A percentile compares a stretch with the other conserved stretches of the same genome.
Evolutionary conservation across 2,113 vertebrate genomes (phyloP).

Genomic region (Alligator sinensis): DNA sequence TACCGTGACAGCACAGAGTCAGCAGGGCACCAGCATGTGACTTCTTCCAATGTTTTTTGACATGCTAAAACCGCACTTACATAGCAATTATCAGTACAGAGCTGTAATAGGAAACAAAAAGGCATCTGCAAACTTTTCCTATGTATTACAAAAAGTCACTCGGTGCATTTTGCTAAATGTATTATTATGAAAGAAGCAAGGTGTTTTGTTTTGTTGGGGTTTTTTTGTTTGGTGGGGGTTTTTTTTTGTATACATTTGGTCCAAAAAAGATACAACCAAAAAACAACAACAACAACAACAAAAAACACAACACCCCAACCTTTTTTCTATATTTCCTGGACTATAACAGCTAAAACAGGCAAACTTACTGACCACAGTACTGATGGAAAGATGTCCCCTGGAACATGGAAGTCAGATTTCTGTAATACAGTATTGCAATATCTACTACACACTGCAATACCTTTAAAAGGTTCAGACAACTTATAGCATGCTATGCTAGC

Average conservation of each 20-base stretch:
- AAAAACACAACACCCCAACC: too few species aligned
- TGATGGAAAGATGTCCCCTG: not conserved
- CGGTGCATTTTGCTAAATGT: not conserved
- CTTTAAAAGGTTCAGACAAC: not conserved
- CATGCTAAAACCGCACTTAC: not conserved
- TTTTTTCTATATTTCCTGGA: too few species aligned
- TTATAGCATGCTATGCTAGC: not conserved
- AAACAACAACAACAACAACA: too few species aligned
- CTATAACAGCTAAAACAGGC: too few species aligned
- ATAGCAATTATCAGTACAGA: fast-evolving
- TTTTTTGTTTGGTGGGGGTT: too few species aligned
- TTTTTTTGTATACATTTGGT: too few species aligned
- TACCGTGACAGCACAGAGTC: not conserved
- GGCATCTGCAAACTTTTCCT: not conserved
- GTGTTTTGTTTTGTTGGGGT: too few species aligned
- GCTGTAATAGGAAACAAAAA: not conserved
- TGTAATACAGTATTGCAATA: not conserved
- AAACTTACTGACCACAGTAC: not conserved
- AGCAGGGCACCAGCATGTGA: not conserved
- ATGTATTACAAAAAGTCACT: not conserved
- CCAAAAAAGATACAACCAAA: too few species aligned
- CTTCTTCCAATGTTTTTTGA: not conserved
- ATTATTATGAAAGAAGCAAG: too few species aligned
- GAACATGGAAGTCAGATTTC: not conserved
- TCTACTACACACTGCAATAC: not conserved